Evolutionary conservation across 2,797 vertebrate genomes (phyloP).

Genomic region (Hypotaenidia philippensis): DNA sequence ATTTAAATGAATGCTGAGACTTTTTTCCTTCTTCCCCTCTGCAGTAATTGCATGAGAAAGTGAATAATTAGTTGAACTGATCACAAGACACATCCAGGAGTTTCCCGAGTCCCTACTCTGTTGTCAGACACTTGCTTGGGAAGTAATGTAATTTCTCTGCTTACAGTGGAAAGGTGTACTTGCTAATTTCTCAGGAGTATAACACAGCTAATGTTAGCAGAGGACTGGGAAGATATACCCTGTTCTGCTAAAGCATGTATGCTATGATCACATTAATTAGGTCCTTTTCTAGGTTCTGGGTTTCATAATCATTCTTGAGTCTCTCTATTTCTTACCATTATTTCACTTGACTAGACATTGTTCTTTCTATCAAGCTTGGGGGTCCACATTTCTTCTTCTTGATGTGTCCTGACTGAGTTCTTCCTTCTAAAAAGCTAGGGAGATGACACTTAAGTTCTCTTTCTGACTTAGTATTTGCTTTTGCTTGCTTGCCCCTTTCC

Average conservation of each 20-base stretch:
- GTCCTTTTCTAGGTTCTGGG: not conserved
- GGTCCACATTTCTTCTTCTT: not conserved
- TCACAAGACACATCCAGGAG: not conserved
- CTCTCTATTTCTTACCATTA: not conserved
- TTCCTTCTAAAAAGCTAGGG: not conserved
- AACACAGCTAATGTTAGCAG: not conserved
- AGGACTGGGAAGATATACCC: not conserved
- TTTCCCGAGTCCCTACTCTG: slow-evolving; percentile 9
- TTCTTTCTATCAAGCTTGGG: not conserved
- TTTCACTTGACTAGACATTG: not conserved
- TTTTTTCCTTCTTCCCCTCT: not conserved
- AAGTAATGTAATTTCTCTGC: slow-evolving; percentile 28
- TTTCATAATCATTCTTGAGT: not conserved
- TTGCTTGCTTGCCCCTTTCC: not conserved
- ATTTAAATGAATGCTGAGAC: not conserved
- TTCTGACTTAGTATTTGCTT: not conserved
- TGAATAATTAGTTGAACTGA: not conserved
- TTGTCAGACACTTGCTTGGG: slow-evolving; percentile 44
- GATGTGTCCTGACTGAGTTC: not conserved
- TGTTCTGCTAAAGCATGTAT: not conserved
- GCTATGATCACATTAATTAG: not conserved
- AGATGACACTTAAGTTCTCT: not conserved
- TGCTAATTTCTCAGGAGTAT: slow-evolving; percentile 23
- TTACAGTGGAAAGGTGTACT: not conserved
- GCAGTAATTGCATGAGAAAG: not conserved